Base-by-base conservation (phyloP, 2,888 invertebrate genomes). In the Orthosia gothica region DNA sequence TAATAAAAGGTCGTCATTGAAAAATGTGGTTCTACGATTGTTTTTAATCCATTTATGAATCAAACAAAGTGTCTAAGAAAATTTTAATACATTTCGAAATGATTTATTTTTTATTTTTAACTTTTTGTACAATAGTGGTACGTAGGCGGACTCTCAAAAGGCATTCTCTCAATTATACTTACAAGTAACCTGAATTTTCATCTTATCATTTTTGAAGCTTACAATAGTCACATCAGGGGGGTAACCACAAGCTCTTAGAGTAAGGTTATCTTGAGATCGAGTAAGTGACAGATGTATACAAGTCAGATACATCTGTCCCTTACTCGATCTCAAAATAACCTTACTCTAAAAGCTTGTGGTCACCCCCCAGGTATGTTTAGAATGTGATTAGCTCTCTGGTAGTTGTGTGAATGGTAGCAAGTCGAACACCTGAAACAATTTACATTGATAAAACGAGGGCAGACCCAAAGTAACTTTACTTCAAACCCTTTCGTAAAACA, bases 351-450 rank as follows among this genome's bases (percentile, higher is more conserved):
- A n/a, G n/a, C n/a, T n/a, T n/a, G n/a, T n/a, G n/a, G n/a, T n/a
- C n/a, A n/a, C n/a, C n/a, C n/a, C n/a, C n/a, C n/a, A n/a, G 97
- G 97, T 62, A 97, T 93, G 32, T 97, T 96, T 57, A 97, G 84
- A 62, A 97, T 92, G 90, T 97, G 97, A 49, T 94, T 92, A 68
- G 96, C 97, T 84, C 97, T 96, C 91, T 98, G 98, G 78, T 95
- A 95, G 0, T 97, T 97, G 47, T 92, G 92, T 0, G 91, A 87
- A 86, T 97, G 97, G 88, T 97, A 97, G 85, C 98, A 98, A 49
- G 91, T 87, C 0, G 89, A 73, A 89, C 98, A 98, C 75, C 97
- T 97, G 89, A 64, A 92, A 91, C 61, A 82, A 70, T 76, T 61
- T 69, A 63, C 47, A 59, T 61, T 74, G 26, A 63, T 66, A 73